Base-by-base conservation (phyloP, 1,140 invertebrate genomes). In the Mylabris phalerata region DNA sequence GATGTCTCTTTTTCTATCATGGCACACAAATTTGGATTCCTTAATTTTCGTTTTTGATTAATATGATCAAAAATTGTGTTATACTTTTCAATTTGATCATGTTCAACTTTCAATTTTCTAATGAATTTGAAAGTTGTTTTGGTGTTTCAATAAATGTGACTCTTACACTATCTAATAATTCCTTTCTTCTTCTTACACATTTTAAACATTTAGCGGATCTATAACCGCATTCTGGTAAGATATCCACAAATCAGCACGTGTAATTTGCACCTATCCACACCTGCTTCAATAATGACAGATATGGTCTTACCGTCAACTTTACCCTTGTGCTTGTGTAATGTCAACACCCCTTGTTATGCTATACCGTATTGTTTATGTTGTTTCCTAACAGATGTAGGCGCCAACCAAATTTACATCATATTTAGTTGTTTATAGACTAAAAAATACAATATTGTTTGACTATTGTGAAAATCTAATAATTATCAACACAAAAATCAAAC, bases 181-280 rank as follows among this genome's bases (percentile, higher is more conserved):
- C 66, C 55, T 61, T 61, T 63, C 57, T 64, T 32, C 57, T 63
- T 61, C 55, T 60, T 57, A 62, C 63, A 67, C 63, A 50, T 56
- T 63, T 57, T 38, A 61, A 57, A 65, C 59, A 60, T 60, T 59
- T 62, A 68, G 67, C 65, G 67, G 67, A 68, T 47, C 65, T 68
- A 57, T 67, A 68, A 52, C 63, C 65, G 65, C 62, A 55, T 39
- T 50, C 50, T 57, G 65, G 65, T 65, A 67, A 67, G 65, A 54
- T 59, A 50, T 60, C 48, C 47, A 59, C 48, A 57, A 56, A 61
- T 60, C 58, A 63, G 50, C 55, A 60, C 51, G 50, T 19, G 19
- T 60, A 52, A 32, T 45, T 48, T 55, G 44, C 52, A 55, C 52
- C 52, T 55, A n/a, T 55, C 32, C 32, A 32, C 4, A 32, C 32